Base-by-base conservation (phyloP, 1,140 invertebrate genomes). In the Asobara japonica region DNA sequence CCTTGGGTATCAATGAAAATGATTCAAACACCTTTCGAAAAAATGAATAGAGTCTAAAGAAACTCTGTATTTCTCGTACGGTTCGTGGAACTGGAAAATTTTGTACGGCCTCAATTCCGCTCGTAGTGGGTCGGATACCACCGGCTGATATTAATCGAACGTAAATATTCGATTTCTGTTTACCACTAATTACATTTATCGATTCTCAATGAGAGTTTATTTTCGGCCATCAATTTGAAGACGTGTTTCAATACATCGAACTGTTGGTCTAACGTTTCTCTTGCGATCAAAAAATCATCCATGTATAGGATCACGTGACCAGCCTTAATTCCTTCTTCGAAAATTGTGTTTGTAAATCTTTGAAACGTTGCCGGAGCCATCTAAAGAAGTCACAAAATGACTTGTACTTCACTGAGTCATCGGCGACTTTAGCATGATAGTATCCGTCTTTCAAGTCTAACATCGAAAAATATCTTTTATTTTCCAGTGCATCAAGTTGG, bases 341-440 rank as follows among this genome's bases (percentile, higher is more conserved):
- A 76, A 5, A 85, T 69, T 7, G 25, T 27, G 45, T 80, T 76
- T 45, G 83, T 79, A 16, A 79, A 48, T 72, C 76, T 56, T 31
- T 82, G 68, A 62, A 69, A 69, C 33, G 22, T n/a, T 2, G 51
- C 7, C 1, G 68, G 68, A 4, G 51, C 29, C 74, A 3, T 77
- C 78, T 16, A 77, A 74, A 10, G 70, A 62, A 11, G 18, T 22
- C 8, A 67, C 65, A 67, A 72, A 72, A 11, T 33, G 64, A 38
- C 41, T 18, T 70, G 16, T 61, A 69, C 25, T 69, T 69, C 20
- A 36, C 22, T 25, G 48, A 31, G 2, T 60, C 16, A 13, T 60
- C 51, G 10, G 29, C 30, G n/a, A 69, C 22, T 13, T 27, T 7
- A 2, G 61, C 31, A 22, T 69, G 51, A 62, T 33, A 56, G 29